Percentiles rank a stretch among this genome's conserved stretches.
Conservation (phyloP, 2,888 invertebrate species). For the Diaprepes abbreviatus region DNA sequence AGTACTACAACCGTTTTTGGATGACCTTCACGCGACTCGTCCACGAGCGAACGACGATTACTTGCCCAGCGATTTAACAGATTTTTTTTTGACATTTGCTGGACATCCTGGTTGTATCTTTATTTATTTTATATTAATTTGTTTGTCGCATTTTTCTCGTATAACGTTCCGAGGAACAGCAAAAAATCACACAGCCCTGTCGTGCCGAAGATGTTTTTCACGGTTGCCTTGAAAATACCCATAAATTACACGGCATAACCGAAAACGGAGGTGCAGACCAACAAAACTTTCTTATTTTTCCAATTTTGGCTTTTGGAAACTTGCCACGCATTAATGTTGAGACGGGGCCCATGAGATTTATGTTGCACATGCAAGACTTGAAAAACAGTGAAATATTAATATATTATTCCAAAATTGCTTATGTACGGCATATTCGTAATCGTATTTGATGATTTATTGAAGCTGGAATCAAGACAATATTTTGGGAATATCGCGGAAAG, state of each 20-base stretch:
- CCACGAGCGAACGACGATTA: too few relatives aligned
- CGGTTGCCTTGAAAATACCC: constrained; percentile 22
- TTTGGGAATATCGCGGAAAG: too few relatives aligned
- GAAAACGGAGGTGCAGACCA: constrained; percentile 22
- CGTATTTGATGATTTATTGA: background rate
- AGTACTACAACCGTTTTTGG: too few relatives aligned
- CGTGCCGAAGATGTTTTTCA: background rate
- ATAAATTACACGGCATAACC: constrained; percentile 24
- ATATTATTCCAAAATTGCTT: constrained; percentile 17
- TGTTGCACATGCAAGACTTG: constrained; percentile 18
- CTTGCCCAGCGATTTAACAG: too few relatives aligned
- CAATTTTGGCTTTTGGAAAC: constrained; percentile 43
- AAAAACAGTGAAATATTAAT: constrained; percentile 25
- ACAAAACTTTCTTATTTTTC: constrained; percentile 42
- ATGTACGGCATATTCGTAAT: constrained; percentile 21
- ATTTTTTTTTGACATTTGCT: too few relatives aligned
- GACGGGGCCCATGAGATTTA: constrained; percentile 4
- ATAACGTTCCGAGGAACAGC: too few relatives aligned
- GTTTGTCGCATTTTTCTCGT: too few relatives aligned
- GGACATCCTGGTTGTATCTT: too few relatives aligned
- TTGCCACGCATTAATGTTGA: constrained; percentile 32
- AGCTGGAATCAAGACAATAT: background rate
- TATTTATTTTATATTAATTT: too few relatives aligned
- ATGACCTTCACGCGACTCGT: too few relatives aligned
- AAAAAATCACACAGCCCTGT: background rate